Evolutionary conservation across 2,888 invertebrate species (phyloP).

Genomic region (Euphydryas editha): DNA sequence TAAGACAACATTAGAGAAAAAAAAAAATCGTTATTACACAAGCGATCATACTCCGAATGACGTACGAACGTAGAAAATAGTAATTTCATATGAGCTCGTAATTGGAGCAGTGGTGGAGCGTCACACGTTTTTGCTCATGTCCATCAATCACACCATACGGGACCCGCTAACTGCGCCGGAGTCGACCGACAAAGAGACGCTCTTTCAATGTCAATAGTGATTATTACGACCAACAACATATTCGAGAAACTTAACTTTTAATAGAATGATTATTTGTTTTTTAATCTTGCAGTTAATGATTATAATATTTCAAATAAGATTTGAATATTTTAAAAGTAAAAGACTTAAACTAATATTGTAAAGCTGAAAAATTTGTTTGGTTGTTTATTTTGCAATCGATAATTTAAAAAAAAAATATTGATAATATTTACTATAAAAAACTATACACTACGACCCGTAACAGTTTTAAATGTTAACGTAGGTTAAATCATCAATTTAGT

Average conservation of each 20-base stretch:
- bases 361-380: too few relatives aligned
- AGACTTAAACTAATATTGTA: too few relatives aligned
- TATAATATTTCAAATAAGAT: too few relatives aligned
- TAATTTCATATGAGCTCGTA: constrained; percentile 38
- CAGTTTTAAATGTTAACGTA: too few relatives aligned
- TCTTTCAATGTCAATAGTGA: constrained; percentile 22
- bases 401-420: too few relatives aligned
- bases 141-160: constrained; percentile 45
- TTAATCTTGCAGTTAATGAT: neutral
- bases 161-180: constrained; percentile 38
- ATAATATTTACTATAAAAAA: too few relatives aligned
- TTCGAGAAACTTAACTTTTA: neutral
- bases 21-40: neutral
- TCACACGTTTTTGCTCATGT: constrained; percentile 57
- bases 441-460: too few relatives aligned
- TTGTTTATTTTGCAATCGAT: too few relatives aligned
- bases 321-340: too few relatives aligned
- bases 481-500: too few relatives aligned
- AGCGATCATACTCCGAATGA: constrained; percentile 5
- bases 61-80: constrained; percentile 17
- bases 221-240: constrained; percentile 12
- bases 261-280: neutral
- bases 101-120: constrained; percentile 46
- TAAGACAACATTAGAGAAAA: constrained; percentile 7
- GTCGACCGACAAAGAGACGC: constrained; percentile 15